These are phyloP conservation scores for Tenebrio molitor DNA, from an alignment of 1,140 invertebrate genomes.

Conservation along the genomic window DNA sequence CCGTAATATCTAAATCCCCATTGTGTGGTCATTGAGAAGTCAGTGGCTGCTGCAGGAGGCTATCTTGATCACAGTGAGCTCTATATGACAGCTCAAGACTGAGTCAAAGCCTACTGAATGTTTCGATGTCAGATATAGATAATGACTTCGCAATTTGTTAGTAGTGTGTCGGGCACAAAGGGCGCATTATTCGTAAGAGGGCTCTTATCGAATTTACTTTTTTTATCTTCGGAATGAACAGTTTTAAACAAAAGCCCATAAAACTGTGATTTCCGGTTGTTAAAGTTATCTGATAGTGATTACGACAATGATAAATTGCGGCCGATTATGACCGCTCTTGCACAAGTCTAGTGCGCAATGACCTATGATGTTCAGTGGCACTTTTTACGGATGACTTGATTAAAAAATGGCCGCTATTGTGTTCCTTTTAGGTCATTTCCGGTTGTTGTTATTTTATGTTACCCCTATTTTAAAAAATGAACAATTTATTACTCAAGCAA, in stretches of 20 bases:
- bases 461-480: conserved; percentile 5
- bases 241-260: conserved; percentile 45
- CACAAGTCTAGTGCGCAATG: conserved; percentile 42
- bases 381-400: conserved; percentile 45
- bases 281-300: conserved; percentile 34
- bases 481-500: neutral
- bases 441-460: conserved; percentile 19
- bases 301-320: conserved; percentile 46
- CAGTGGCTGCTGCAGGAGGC: conserved; percentile 53
- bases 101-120: conserved; percentile 49
- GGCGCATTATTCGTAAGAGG: conserved; percentile 4
- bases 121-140: conserved; percentile 54
- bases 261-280: conserved; percentile 43
- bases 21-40: conserved; percentile 51
- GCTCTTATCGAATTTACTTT: conserved; percentile 22
- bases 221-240: conserved; percentile 13
- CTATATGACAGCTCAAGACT: conserved; percentile 52
- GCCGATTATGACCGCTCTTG: conserved; percentile 31
- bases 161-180: conserved; percentile 36
- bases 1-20: conserved; percentile 50
- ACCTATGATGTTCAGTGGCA: conserved; percentile 43
- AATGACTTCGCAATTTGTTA: conserved; percentile 54
- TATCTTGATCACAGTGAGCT: conserved; percentile 53
- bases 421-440: conserved; percentile 22
- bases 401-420: conserved; percentile 41